Conservation (phyloP, 2,888 invertebrate species). For the Ectobius pallidus region DNA sequence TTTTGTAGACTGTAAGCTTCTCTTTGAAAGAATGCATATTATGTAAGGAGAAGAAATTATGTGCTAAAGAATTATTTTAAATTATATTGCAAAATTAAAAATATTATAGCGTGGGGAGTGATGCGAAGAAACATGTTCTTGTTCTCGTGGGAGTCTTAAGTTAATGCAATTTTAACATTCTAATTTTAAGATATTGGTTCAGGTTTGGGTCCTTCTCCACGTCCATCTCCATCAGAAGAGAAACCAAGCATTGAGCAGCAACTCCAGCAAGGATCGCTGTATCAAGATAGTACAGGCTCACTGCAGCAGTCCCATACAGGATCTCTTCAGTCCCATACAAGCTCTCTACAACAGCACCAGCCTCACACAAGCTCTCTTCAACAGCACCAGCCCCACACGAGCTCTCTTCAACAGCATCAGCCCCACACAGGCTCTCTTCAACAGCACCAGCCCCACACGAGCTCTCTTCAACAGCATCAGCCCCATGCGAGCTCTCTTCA, state of each 20-base stretch:
- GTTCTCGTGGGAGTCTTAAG: too few species aligned
- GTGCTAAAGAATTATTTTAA: too few species aligned
- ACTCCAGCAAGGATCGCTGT: conserved; percentile 35
- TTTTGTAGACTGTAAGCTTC: too few species aligned
- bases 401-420: conserved; percentile 28
- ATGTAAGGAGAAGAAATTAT: too few species aligned
- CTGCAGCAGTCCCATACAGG: conserved; percentile 56
- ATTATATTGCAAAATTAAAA: too few species aligned
- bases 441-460: conserved; percentile 36
- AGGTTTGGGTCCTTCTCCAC: conserved; percentile 52
- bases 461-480: conserved; percentile 32
- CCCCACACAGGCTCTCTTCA: conserved; percentile 35
- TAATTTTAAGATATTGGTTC: too few species aligned
- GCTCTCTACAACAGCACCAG: conserved; percentile 38
- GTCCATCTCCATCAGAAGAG: conserved; percentile 52
- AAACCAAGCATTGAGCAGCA: conserved; percentile 46
- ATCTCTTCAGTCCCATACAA: conserved; percentile 32
- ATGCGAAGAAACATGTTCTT: too few species aligned
- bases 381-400: conserved; percentile 42
- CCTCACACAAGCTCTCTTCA: conserved; percentile 31
- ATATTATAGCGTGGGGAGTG: too few species aligned
- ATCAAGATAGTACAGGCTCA: conserved; percentile 33
- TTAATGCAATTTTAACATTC: too few species aligned
- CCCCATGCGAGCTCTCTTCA: conserved; percentile 9
- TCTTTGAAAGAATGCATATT: too few species aligned